A percentile compares a stretch with the other conserved stretches of the same genome.
These are phyloP conservation scores for Drosophila mojavensis DNA, from an alignment of 1,140 invertebrate genomes.

Conservation along the genomic window DNA sequence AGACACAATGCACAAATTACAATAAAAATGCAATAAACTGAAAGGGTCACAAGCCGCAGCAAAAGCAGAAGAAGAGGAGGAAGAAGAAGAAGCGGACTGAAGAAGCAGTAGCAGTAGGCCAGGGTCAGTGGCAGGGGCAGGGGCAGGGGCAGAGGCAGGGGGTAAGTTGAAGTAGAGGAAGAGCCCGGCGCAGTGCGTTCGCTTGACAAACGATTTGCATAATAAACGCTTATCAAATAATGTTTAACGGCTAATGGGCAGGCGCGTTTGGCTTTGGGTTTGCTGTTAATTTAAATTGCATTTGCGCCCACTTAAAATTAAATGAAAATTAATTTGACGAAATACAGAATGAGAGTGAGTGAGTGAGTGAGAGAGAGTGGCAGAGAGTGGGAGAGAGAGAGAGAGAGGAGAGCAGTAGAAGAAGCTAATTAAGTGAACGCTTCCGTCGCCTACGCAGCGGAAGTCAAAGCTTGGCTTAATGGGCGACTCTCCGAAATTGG, in stretches of 20 bases:
- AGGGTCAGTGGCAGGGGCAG: neutral
- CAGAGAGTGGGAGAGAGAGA: neutral
- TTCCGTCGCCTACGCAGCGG: conserved; percentile 64
- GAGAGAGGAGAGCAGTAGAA: neutral
- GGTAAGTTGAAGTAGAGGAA: no score
- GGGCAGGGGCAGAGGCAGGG: no score
- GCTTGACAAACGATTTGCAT: conserved; percentile 10
- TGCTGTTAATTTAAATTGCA: conserved; percentile 81
- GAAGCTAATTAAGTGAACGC: conserved; percentile 69
- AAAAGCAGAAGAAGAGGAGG: no score
- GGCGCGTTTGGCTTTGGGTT: conserved; percentile 21
- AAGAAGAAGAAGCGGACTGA: no score
- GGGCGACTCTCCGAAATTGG: conserved; percentile 62
- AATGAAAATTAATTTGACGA: conserved; percentile 79
- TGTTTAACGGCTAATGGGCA: conserved; percentile 43
- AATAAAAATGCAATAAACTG: conserved; percentile 56
- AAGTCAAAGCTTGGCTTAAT: conserved; percentile 71
- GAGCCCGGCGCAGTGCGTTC: neutral
- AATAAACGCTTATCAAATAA: conserved; percentile 20
- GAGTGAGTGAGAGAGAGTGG: conserved; percentile 14
- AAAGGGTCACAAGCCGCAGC: neutral
- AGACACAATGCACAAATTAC: conserved; percentile 46
- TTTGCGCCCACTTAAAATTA: conserved; percentile 79
- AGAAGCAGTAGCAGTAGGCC: no score
- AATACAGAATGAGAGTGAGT: conserved; percentile 39